These are phyloP conservation scores for Tethea ocularis DNA, from an alignment of 2,888 invertebrate species.

Conservation along the genomic window DNA sequence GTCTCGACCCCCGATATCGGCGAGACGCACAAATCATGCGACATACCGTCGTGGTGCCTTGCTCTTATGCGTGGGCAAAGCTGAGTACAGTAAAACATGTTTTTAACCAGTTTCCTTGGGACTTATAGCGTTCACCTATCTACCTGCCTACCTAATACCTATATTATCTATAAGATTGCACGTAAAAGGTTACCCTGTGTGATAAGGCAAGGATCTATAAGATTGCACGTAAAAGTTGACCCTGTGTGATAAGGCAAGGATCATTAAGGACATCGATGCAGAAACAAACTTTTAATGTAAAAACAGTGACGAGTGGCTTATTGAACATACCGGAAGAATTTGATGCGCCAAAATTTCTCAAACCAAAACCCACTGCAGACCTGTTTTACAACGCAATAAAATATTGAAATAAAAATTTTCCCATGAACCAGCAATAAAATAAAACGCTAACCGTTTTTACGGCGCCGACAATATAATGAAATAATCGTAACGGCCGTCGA, in stretches of 20 bases:
- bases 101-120: neutral
- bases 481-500: constrained; percentile 82
- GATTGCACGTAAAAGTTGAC: too few relatives aligned
- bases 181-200: too few relatives aligned
- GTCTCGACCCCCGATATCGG: constrained; percentile 51
- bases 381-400: constrained; percentile 77
- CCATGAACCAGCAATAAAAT: constrained; percentile 77
- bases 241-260: too few relatives aligned
- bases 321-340: constrained; percentile 41
- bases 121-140: neutral
- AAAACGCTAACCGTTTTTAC: constrained; percentile 81
- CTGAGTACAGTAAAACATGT: neutral
- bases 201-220: too few relatives aligned
- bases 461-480: constrained; percentile 83
- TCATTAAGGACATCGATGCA: too few relatives aligned
- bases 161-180: too few relatives aligned
- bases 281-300: neutral
- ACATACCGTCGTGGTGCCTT: constrained; percentile 44
- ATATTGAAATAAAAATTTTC: constrained; percentile 79
- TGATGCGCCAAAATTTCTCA: constrained; percentile 55
- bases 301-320: constrained; percentile 18
- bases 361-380: constrained; percentile 56
- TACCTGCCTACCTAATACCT: too few relatives aligned
- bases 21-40: constrained; percentile 76
- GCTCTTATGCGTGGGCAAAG: constrained; percentile 20